These are phyloP conservation scores for Eupithecia insigniata DNA, from an alignment of 2,888 invertebrate species.

Conservation along the genomic window DNA sequence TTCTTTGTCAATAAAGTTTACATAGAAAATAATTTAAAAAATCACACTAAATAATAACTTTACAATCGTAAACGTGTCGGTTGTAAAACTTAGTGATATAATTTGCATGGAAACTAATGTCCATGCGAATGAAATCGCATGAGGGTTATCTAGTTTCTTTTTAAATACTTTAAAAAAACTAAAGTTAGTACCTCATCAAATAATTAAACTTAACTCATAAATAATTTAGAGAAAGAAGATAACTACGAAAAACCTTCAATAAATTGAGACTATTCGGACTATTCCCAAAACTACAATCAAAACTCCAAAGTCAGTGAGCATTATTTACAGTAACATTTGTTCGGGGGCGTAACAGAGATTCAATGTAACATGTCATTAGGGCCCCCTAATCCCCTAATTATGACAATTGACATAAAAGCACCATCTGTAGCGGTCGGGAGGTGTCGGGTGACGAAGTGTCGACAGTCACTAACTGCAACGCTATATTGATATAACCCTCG, in stretches of 20 bases:
- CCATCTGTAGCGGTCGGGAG: conserved; percentile 79
- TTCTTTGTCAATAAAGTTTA: too few species aligned
- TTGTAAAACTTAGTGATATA: too few species aligned
- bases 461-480: conserved; percentile 43
- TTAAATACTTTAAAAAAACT: too few species aligned
- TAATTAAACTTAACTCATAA: too few species aligned
- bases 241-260: background rate
- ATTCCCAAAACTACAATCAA: conserved; percentile 27
- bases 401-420: conserved; percentile 83
- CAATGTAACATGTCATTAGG: conserved; percentile 82
- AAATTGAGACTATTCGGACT: background rate
- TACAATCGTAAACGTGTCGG: too few species aligned
- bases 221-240: too few species aligned
- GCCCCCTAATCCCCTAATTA: conserved; percentile 82
- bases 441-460: conserved; percentile 75
- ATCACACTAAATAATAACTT: too few species aligned
- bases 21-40: too few species aligned
- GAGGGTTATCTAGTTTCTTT: too few species aligned
- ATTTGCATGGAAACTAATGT: too few species aligned
- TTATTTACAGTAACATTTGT: conserved; percentile 78
- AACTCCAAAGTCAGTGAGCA: conserved; percentile 63
- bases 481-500: conserved; percentile 30
- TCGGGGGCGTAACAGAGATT: conserved; percentile 78
- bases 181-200: too few species aligned
- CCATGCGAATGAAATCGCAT: too few species aligned